Evolutionary conservation across 2,797 vertebrate genomes (phyloP).

Genomic region (Characodon lateralis): DNA sequence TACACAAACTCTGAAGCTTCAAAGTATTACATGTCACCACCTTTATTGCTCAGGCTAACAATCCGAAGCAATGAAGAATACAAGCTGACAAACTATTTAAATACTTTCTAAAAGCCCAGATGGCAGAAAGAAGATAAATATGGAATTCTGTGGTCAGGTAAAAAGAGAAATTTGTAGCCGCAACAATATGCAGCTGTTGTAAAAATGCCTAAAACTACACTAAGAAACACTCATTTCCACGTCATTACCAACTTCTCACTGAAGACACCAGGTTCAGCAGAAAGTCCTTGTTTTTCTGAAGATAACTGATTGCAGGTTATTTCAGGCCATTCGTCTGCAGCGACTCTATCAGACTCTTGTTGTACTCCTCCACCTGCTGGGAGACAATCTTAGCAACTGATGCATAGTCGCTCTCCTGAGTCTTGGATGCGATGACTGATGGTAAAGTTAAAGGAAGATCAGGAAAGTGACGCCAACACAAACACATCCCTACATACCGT

Average conservation of each 20-base stretch:
- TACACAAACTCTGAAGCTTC: neutral
- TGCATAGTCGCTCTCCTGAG: conserved; percentile 90
- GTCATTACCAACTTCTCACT: too few species aligned
- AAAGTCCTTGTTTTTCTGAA: neutral
- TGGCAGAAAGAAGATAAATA: neutral
- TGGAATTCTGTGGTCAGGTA: too few species aligned
- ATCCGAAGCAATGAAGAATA: neutral
- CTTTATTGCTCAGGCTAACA: neutral
- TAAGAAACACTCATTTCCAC: too few species aligned
- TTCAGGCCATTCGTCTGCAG: conserved; percentile 73
- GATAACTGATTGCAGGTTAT: neutral
- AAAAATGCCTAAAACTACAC: too few species aligned
- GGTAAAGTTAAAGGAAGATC: conserved; percentile 76
- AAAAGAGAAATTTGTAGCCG: too few species aligned
- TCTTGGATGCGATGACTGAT: conserved; percentile 93
- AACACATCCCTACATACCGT: neutral
- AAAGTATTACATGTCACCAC: neutral
- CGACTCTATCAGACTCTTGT: conserved; percentile 86
- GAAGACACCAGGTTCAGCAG: too few species aligned
- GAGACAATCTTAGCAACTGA: conserved; percentile 84
- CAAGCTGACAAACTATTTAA: neutral
- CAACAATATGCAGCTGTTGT: too few species aligned
- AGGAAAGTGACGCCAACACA: too few species aligned
- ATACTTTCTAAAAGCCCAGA: too few species aligned
- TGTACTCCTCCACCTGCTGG: conserved; percentile 89